A percentile compares a stretch with the other conserved stretches of the same genome.
These are phyloP conservation scores for Prochilodus magdalenae DNA, from an alignment of 2,113 vertebrate species.

Conservation along the genomic window DNA sequence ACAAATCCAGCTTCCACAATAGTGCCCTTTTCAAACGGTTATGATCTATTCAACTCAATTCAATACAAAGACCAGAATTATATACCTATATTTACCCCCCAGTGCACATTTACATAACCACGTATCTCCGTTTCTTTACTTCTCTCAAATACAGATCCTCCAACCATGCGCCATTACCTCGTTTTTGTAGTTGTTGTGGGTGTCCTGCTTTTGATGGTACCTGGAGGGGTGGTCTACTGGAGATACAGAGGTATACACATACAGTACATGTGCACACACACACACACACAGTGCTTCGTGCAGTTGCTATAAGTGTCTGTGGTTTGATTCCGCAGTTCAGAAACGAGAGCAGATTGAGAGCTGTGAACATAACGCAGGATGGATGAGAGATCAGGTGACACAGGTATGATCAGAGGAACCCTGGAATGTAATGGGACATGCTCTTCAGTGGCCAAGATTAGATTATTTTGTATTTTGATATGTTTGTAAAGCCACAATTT, in stretches of 20 bases:
- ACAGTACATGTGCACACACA: neutral
- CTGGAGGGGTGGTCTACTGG: neutral
- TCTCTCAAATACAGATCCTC: too few relatives aligned
- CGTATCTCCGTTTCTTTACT: neutral
- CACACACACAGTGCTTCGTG: neutral
- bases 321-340: conserved; percentile 7
- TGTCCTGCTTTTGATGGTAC: neutral
- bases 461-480: too few relatives aligned
- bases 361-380: neutral
- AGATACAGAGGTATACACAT: neutral
- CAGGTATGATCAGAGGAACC: neutral
- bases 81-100: too few relatives aligned
- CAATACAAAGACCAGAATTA: too few relatives aligned
- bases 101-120: too few relatives aligned
- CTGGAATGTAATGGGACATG: too few relatives aligned
- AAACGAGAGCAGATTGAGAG: neutral
- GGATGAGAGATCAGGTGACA: neutral
- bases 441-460: too few relatives aligned
- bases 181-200: neutral
- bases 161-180: neutral
- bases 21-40: too few relatives aligned
- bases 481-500: too few relatives aligned
- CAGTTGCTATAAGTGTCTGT: neutral
- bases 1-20: too few relatives aligned
- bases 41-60: too few relatives aligned